Conservation (phyloP, 2,113 vertebrate genomes). For the Prochilodus magdalenae region DNA sequence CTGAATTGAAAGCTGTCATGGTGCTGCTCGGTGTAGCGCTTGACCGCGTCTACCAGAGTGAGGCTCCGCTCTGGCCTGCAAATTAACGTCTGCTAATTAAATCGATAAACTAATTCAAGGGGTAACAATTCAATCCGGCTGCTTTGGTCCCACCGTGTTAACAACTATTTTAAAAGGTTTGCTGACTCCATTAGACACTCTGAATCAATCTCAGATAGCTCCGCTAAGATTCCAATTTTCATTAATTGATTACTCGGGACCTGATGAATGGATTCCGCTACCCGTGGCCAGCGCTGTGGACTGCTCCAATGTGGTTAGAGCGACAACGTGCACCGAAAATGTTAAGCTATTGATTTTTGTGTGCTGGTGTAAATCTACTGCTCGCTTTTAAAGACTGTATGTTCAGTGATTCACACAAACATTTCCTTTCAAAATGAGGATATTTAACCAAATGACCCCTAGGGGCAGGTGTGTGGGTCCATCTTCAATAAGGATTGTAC, state of each 20-base stretch:
- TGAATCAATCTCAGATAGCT: slow-evolving; percentile 77
- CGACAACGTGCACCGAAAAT: background rate
- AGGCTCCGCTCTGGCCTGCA: slow-evolving; percentile 81
- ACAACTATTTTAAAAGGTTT: slow-evolving; percentile 73
- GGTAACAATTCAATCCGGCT: slow-evolving; percentile 84
- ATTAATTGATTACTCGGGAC: slow-evolving; percentile 85
- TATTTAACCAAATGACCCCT: too few species aligned
- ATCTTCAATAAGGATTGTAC: background rate
- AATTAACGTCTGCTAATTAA: slow-evolving; percentile 90
- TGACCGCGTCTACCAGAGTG: slow-evolving; percentile 9
- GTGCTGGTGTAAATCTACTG: background rate
- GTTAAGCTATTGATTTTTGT: background rate
- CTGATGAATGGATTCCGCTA: slow-evolving; percentile 81
- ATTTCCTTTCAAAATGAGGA: background rate
- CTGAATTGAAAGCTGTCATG: background rate
- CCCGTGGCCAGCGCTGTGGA: slow-evolving; percentile 36
- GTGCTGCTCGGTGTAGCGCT: background rate
- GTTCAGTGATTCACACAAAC: background rate
- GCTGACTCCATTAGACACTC: slow-evolving; percentile 75
- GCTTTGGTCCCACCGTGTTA: slow-evolving; percentile 75
- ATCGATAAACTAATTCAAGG: slow-evolving; percentile 90
- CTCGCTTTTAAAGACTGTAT: background rate
- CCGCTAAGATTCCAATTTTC: slow-evolving; percentile 82
- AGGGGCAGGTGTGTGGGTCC: background rate
- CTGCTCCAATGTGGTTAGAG: slow-evolving; percentile 17